Conservation (phyloP, 2,113 vertebrate species). For the Notechis scutatus region DNA sequence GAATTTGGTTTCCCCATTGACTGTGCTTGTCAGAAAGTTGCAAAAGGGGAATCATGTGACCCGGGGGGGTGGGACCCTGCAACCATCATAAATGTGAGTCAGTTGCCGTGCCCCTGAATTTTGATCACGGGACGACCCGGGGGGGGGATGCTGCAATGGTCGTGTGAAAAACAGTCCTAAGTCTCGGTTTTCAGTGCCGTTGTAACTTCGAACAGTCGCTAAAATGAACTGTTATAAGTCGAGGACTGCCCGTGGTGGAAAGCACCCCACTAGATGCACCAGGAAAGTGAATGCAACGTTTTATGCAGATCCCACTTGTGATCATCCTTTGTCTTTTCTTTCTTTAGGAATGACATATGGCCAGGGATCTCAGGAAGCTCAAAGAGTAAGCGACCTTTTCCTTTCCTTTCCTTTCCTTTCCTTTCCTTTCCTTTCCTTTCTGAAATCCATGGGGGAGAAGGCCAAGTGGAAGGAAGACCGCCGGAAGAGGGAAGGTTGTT, state of each 20-base stretch:
- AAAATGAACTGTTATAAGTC: neutral
- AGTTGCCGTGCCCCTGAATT: neutral
- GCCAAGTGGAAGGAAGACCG: neutral
- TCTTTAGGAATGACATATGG: slow-evolving; percentile 74
- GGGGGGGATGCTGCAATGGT: neutral
- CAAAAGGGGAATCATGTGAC: neutral
- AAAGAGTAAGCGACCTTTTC: slow-evolving; percentile 67
- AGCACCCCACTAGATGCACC: neutral
- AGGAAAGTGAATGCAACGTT: neutral
- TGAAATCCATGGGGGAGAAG: neutral
- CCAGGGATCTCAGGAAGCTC: slow-evolving; percentile 65
- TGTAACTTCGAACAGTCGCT: neutral
- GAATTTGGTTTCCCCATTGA: neutral
- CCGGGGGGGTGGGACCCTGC: neutral
- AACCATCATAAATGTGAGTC: neutral
- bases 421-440: neutral
- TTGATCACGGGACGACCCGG: neutral
- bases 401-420: neutral
- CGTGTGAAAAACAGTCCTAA: neutral
- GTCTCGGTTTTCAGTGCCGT: neutral
- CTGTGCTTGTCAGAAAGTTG: neutral
- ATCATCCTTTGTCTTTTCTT: slow-evolving; percentile 34
- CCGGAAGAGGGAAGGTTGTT: slow-evolving; percentile 1
- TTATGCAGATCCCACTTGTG: neutral
- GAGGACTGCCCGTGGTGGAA: neutral